Evolutionary conservation across 92 coral and sea anemone genomes (phyloP).

Genomic region (Epizoanthus rinbou): DNA sequence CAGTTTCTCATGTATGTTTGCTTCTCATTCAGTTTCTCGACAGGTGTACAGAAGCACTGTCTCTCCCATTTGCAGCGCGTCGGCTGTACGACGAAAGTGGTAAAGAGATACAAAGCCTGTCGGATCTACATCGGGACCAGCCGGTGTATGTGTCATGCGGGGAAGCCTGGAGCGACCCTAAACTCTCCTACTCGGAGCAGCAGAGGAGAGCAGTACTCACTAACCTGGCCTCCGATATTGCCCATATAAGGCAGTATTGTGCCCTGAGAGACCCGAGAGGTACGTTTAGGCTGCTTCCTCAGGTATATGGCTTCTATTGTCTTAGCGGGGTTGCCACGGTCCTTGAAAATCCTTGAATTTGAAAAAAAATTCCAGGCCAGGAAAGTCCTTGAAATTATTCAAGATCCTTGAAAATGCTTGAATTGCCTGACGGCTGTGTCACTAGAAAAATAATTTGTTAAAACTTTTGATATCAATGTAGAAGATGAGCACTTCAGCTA

Average conservation of each 20-base stretch:
- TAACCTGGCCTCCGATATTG: constrained; percentile 89
- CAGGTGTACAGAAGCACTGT: constrained; percentile 89
- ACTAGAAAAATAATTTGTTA: too few species aligned
- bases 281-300: not conserved
- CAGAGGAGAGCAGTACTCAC: constrained; percentile 85
- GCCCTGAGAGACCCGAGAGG: constrained; percentile 86
- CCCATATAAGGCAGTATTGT: constrained; percentile 82
- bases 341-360: too few species aligned
- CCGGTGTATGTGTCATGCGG: constrained; percentile 90
- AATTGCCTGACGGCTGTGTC: too few species aligned
- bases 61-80: constrained; percentile 91
- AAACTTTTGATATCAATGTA: too few species aligned
- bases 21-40: constrained; percentile 74
- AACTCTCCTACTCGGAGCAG: constrained; percentile 90
- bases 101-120: constrained; percentile 65
- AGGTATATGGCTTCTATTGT: too few species aligned
- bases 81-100: constrained; percentile 81
- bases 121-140: constrained; percentile 82
- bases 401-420: too few species aligned
- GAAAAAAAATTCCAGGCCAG: too few species aligned
- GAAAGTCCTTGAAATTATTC: too few species aligned
- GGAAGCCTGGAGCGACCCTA: constrained; percentile 91
- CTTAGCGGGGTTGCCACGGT: too few species aligned
- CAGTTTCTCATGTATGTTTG: not conserved
- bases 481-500: too few species aligned